Evolutionary conservation across 1,140 invertebrate genomes (phyloP), one percentile per base, ranked within the genome.

Genomic region (Phymorhynchus buccinoides): DNA sequence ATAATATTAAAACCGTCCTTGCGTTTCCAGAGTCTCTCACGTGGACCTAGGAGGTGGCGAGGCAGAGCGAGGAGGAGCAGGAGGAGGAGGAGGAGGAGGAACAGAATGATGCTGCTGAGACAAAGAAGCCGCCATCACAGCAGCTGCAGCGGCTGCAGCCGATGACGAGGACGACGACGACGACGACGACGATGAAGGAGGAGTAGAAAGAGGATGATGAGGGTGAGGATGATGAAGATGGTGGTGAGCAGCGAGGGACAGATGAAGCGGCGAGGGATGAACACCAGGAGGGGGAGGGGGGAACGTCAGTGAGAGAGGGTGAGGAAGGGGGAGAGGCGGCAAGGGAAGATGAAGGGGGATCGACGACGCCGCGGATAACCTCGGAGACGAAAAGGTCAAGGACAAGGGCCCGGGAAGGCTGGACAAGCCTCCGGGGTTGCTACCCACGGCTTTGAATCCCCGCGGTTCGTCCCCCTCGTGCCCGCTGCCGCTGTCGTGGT

Each of bases 381-480:
- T 62, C 7, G 7, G 6, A 18, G 44, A 18, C n/a, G n/a, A n/a
- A n/a, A n/a, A n/a, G n/a, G n/a, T n/a, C n/a, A n/a, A n/a, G n/a
- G n/a, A n/a, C n/a, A n/a, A n/a, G n/a, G n/a, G n/a, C n/a, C n/a
- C n/a, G 44, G 44, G 44, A 6, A 48, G 44, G 44, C 6, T 7
- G 66, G 66, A 68, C 9, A 68, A 7, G 32, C 27, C 66, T 68
- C 66, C 27, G 32, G 66, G 4, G 71, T 14, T 4, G 71, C 30
- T 35, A 37, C 12, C 30, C 68, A 73, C 27, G 32, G 30, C 37
- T 18, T 73, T 78, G 39, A 78, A 78, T 16, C 22, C 32, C 39
- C 75, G 16, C 14, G 75, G 41, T 4, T 78, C 75, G n/a, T n/a
- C n/a, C 32, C 44, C 75, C 75, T 78, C 75, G 75, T 78, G 80